phyloP scores from a whole-genome alignment of 2,888 invertebrate genomes.

The Athalia circularis region DNA sequence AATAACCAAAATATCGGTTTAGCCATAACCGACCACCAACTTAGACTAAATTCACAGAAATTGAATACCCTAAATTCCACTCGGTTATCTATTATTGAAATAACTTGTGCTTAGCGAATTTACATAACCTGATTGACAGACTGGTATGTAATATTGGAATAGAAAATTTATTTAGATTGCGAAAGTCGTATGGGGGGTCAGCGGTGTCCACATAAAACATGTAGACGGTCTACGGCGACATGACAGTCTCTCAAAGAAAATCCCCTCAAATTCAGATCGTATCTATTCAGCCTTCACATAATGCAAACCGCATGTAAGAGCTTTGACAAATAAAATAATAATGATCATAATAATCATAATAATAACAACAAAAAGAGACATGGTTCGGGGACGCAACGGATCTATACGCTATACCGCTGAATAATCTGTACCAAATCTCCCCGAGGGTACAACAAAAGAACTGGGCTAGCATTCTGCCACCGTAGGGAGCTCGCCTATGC shows the following conservation, averaged over 20 bases:
- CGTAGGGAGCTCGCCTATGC: conserved; percentile 52
- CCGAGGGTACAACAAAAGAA: conserved; percentile 33
- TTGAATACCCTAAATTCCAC: no score
- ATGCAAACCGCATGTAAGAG: conserved; percentile 12
- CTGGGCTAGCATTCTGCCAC: conserved; percentile 55
- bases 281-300: conserved; percentile 10
- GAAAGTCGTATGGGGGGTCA: no score
- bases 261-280: conserved; percentile 28
- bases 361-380: background rate
- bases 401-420: conserved; percentile 14
- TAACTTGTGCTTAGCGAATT: no score
- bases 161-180: no score
- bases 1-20: background rate
- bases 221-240: background rate
- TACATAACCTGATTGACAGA: no score
- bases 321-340: background rate
- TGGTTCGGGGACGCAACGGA: conserved; percentile 9
- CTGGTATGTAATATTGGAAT: no score
- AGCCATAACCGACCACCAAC: background rate
- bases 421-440: conserved; percentile 33
- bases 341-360: background rate
- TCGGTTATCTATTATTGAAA: no score
- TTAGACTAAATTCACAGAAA: no score
- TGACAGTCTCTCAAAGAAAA: background rate
- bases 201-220: no score